These are phyloP conservation scores for Bambusicola thoracicus DNA, from an alignment of 2,113 vertebrate species.

Conservation along the genomic window DNA sequence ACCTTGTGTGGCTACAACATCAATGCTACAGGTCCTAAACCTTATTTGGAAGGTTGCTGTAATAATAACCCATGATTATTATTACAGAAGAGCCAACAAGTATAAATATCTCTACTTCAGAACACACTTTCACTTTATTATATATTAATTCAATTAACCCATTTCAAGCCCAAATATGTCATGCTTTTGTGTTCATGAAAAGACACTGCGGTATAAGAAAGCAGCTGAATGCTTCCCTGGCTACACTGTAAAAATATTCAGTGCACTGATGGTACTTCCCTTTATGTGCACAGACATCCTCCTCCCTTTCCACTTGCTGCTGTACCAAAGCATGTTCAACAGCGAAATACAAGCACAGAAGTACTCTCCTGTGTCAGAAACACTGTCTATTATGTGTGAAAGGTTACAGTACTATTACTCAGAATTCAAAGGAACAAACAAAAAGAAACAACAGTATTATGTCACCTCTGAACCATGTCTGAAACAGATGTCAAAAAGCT, in stretches of 20 bases:
- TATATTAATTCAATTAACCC: neutral
- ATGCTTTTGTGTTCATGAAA: neutral
- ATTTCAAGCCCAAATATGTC: neutral
- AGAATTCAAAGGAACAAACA: neutral
- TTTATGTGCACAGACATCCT: neutral
- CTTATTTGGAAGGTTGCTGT: neutral
- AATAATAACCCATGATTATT: neutral
- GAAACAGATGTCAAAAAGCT: constrained; percentile 87
- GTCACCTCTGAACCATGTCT: constrained; percentile 90
- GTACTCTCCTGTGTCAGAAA: neutral
- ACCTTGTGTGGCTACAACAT: neutral
- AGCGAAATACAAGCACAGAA: neutral
- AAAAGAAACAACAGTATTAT: neutral
- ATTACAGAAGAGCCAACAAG: neutral
- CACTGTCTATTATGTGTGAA: fast-evolving
- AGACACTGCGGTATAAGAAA: neutral
- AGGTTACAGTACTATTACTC: neutral
- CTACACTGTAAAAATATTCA: neutral
- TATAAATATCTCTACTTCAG: neutral
- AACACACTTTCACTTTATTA: neutral
- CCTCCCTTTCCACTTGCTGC: neutral
- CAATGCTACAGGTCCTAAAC: neutral
- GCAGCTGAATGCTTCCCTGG: neutral
- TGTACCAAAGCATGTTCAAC: neutral
- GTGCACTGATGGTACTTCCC: neutral